A percentile compares a stretch with the other conserved stretches of the same genome.
Conservation (phyloP, 2,888 invertebrate genomes). For the Zhengitettix transpicula region DNA sequence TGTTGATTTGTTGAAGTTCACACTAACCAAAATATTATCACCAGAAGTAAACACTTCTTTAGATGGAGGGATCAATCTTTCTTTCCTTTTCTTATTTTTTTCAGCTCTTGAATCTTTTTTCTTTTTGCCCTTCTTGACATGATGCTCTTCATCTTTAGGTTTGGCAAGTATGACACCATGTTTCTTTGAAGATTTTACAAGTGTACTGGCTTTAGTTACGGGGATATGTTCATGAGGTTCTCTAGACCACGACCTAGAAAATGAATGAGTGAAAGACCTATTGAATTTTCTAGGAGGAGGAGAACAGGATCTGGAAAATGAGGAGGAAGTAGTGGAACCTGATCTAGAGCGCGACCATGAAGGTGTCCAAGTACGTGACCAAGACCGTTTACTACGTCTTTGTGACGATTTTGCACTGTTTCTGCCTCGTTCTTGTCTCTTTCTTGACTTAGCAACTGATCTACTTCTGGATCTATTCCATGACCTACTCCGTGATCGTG, state of each 20-base stretch:
- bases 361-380: slow-evolving; percentile 27
- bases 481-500: slow-evolving; percentile 22
- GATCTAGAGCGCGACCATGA: slow-evolving; percentile 44
- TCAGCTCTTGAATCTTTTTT: slow-evolving; percentile 16
- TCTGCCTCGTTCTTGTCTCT: slow-evolving; percentile 17
- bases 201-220: slow-evolving; percentile 1
- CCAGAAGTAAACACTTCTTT: slow-evolving; percentile 88
- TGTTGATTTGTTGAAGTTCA: slow-evolving; percentile 51
- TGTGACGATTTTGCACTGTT: slow-evolving; percentile 3
- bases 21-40: slow-evolving; percentile 82
- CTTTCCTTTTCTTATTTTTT: slow-evolving; percentile 17
- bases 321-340: slow-evolving; percentile 11
- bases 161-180: slow-evolving; percentile 41
- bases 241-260: slow-evolving; percentile 15
- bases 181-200: slow-evolving; percentile 28
- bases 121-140: slow-evolving; percentile 13
- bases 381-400: slow-evolving; percentile 5
- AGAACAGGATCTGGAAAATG: slow-evolving; percentile 8
- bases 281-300: slow-evolving; percentile 8
- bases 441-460: slow-evolving; percentile 15
- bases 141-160: slow-evolving; percentile 29
- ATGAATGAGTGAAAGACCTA: slow-evolving; percentile 14
- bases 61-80: slow-evolving; percentile 43
- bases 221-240: slow-evolving; percentile 11
- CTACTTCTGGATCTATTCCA: slow-evolving; percentile 23